phyloP scores from a whole-genome alignment of 1,140 invertebrate species.

The Adelges cooleyi region DNA sequence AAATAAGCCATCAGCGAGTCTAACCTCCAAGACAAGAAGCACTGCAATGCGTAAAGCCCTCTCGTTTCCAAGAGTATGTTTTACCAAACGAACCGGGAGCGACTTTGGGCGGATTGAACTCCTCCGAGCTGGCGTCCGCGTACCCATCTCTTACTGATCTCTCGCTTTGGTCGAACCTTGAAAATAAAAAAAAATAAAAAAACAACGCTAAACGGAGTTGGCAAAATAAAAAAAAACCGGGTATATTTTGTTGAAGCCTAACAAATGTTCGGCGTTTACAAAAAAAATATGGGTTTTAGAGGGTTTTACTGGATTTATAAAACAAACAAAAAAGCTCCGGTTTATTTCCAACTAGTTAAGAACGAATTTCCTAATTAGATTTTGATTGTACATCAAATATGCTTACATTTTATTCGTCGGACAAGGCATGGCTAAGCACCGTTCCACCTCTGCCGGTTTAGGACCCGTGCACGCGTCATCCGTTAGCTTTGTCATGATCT shows the following conservation, averaged over 20 bases:
- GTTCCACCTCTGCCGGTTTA: conserved; percentile 65
- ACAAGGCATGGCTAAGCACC: conserved; percentile 66
- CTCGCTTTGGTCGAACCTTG: conserved; percentile 18
- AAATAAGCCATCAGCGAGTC: neutral
- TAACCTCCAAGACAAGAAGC: conserved; percentile 83
- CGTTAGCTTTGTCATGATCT: conserved; percentile 70
- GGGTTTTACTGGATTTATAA: too few relatives aligned
- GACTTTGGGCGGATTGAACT: conserved; percentile 40
- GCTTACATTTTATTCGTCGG: conserved; percentile 36
- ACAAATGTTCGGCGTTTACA: too few relatives aligned
- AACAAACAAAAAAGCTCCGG: too few relatives aligned
- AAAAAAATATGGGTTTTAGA: too few relatives aligned
- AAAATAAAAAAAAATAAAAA: neutral
- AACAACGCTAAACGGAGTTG: neutral
- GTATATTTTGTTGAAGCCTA: neutral
- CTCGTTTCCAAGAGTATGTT: conserved; percentile 70
- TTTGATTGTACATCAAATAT: neutral
- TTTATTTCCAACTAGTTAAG: too few relatives aligned
- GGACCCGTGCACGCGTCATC: conserved; percentile 76
- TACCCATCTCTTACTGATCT: conserved; percentile 29
- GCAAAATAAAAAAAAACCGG: neutral
- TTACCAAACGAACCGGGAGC: conserved; percentile 43
- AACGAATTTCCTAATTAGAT: too few relatives aligned
- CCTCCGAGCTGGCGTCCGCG: conserved; percentile 38
- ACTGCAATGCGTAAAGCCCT: conserved; percentile 80